phyloP scores from a whole-genome alignment of 2,113 vertebrate species.

The Lampris megalopsis region DNA sequence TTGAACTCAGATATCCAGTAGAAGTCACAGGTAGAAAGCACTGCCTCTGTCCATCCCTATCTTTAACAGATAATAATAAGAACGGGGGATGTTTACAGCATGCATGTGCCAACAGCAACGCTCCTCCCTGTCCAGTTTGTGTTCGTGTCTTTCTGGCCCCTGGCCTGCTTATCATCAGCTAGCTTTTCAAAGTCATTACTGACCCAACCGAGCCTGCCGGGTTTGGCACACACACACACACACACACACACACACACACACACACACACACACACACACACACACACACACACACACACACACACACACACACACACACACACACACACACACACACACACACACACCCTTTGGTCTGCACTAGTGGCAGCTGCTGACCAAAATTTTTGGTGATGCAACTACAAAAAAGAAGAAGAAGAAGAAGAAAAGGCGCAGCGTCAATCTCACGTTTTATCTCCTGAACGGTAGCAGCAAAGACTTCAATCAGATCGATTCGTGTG shows the following conservation, averaged over 20 bases:
- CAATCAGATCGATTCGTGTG: no score
- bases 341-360: no score
- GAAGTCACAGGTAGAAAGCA: background rate
- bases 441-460: no score
- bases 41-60: slow-evolving; percentile 25
- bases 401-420: no score
- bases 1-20: background rate
- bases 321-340: no score
- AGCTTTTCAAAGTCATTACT: slow-evolving; percentile 72
- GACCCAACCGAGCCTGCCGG: slow-evolving; percentile 65
- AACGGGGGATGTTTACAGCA: background rate
- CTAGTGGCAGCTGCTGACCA: no score
- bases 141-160: slow-evolving; percentile 49
- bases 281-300: background rate
- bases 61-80: background rate
- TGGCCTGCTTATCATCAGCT: slow-evolving; percentile 70
- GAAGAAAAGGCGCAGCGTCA: no score
- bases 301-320: no score
- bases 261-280: slow-evolving; percentile 9
- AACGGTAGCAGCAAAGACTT: no score
- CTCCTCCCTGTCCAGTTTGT: slow-evolving; percentile 38
- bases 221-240: slow-evolving; percentile 45
- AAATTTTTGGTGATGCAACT: no score
- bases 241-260: background rate
- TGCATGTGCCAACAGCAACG: slow-evolving; percentile 3